Conservation (phyloP, 2,113 vertebrate genomes). For the Psephotus haematonotus region DNA sequence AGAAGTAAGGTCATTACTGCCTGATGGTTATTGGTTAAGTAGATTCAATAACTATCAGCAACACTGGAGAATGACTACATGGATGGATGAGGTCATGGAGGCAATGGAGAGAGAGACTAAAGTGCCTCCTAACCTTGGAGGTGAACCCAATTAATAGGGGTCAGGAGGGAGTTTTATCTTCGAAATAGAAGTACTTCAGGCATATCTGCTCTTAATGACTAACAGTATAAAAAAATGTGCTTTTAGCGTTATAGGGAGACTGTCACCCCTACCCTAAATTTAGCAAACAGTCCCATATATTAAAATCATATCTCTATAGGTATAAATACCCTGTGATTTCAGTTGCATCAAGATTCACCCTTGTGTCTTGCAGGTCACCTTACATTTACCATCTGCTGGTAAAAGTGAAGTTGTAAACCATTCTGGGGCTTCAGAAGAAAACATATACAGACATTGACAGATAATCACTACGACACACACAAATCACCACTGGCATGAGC, state of each 20-base stretch:
- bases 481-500: rapidly evolving
- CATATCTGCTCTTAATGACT: not conserved
- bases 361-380: not conserved
- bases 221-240: not conserved
- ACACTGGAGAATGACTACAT: not conserved
- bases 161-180: not conserved
- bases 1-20: not conserved
- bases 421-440: not conserved
- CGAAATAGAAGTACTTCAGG: not conserved
- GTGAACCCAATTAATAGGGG: not conserved
- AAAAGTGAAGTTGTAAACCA: rapidly evolving
- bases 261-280: not conserved
- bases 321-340: not conserved
- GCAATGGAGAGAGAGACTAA: not conserved
- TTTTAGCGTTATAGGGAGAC: not conserved
- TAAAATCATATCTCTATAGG: not conserved
- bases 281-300: not conserved
- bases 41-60: not conserved
- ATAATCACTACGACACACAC: not conserved
- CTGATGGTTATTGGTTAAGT: not conserved
- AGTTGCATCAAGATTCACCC: not conserved
- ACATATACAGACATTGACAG: not conserved
- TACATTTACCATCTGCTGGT: not conserved
- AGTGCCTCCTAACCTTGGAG: not conserved
- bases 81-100: not conserved